phyloP scores from a whole-genome alignment of 2,113 vertebrate genomes.

The Tetrao urogallus region DNA sequence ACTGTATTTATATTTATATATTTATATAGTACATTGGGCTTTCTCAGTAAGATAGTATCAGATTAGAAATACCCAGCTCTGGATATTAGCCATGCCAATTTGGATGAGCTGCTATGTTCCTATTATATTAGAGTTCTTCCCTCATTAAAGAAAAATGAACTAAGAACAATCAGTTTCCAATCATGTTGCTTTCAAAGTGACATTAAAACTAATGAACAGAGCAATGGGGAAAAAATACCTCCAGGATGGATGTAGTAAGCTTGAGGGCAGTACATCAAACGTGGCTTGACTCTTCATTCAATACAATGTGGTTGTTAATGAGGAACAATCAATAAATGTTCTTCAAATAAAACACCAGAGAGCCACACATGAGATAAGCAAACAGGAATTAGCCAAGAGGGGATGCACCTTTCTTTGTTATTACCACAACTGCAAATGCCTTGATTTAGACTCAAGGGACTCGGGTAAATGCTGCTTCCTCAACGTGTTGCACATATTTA shows the following conservation, averaged over 20 bases:
- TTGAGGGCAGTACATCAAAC: constrained; percentile 39
- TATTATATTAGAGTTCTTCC: neutral
- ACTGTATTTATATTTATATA: no score
- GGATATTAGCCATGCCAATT: neutral
- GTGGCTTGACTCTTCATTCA: constrained; percentile 10
- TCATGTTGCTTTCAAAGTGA: neutral
- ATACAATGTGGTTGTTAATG: constrained; percentile 22
- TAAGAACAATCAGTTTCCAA: neutral
- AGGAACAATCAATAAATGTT: constrained; percentile 36
- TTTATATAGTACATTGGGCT: neutral
- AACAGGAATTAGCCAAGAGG: constrained; percentile 17
- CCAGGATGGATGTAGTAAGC: neutral
- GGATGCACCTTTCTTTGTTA: constrained; percentile 23
- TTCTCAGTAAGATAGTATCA: neutral
- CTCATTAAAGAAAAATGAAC: neutral
- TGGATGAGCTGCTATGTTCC: neutral
- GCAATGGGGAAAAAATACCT: neutral
- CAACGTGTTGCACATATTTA: neutral
- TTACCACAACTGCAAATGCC: neutral
- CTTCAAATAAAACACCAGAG: constrained; percentile 23
- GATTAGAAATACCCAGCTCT: neutral
- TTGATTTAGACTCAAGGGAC: neutral
- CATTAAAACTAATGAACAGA: constrained; percentile 19
- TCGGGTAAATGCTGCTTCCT: neutral
- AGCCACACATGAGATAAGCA: neutral